Evolutionary conservation across 37 sponge, comb jelly and placozoan genomes (phyloP).

Genomic region (Aphrocallistes beatrix): DNA sequence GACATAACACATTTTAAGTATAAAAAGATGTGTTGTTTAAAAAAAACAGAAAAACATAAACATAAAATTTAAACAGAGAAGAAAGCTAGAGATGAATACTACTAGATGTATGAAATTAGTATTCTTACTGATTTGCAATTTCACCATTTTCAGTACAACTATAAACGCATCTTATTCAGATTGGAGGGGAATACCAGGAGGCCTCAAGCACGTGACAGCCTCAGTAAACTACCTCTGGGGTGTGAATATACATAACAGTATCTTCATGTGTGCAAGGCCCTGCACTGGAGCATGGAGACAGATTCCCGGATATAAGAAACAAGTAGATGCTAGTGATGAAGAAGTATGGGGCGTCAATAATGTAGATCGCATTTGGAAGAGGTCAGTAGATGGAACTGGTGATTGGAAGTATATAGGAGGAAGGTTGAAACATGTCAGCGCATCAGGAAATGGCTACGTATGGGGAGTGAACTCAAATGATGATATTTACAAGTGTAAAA

Average conservation of each 20-base stretch:
- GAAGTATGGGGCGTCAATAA: constrained; percentile 39
- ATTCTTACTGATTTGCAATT: too few species aligned
- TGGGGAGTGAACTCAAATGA: too few species aligned
- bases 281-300: constrained; percentile 28
- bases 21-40: too few species aligned
- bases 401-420: constrained; percentile 17
- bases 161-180: too few species aligned
- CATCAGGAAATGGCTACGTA: too few species aligned
- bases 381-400: background rate
- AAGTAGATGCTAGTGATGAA: constrained; percentile 33
- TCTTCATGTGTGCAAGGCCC: constrained; percentile 27
- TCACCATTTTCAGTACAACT: too few species aligned
- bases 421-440: constrained; percentile 37
- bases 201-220: constrained; percentile 33
- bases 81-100: too few species aligned
- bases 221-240: constrained; percentile 52
- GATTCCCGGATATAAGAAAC: constrained; percentile 21
- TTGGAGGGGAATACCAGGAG: constrained; percentile 35
- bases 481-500: too few species aligned
- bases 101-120: too few species aligned
- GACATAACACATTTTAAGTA: too few species aligned
- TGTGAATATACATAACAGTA: constrained; percentile 21
- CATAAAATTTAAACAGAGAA: too few species aligned
- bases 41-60: too few species aligned
- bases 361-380: background rate